A percentile compares a stretch with the other conserved stretches of the same genome.
Evolutionary conservation across 2,113 vertebrate genomes (phyloP).

Genomic region (Oncorhynchus mykiss): DNA sequence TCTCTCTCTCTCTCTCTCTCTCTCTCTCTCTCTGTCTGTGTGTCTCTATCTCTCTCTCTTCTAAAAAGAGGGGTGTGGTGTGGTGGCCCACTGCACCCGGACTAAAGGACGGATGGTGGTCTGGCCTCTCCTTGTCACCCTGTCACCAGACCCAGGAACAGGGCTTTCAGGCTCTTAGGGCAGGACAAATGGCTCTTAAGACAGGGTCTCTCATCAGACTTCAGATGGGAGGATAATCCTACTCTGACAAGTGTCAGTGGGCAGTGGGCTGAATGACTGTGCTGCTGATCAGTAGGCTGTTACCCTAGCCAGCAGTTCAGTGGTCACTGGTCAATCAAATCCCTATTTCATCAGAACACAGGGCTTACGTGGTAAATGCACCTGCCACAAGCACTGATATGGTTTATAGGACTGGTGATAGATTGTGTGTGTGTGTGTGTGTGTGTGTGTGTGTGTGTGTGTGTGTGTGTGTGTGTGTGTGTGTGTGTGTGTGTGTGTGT

Average conservation of each 20-base stretch:
- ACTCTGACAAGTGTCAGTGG: constrained; percentile 58
- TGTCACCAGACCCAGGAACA: constrained; percentile 3
- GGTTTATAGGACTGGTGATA: not conserved
- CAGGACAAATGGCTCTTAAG: too few relatives aligned
- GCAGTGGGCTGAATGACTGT: not conserved
- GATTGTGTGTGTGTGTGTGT: constrained; percentile 41
- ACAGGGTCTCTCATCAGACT: constrained; percentile 35
- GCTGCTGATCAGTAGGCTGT: constrained; percentile 48
- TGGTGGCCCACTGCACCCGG: constrained; percentile 58
- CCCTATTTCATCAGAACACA: constrained; percentile 52
- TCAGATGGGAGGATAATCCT: constrained; percentile 44
- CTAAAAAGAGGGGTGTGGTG: constrained; percentile 48
- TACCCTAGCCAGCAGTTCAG: constrained; percentile 25
- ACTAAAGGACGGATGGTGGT: constrained; percentile 68
- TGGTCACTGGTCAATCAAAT: constrained; percentile 42
- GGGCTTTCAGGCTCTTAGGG: constrained; percentile 20
- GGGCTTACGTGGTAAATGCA: constrained; percentile 57
- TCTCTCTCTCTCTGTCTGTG: too few relatives aligned
- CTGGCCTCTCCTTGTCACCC: constrained; percentile 52
- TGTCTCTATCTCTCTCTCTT: too few relatives aligned
- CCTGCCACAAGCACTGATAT: constrained; percentile 56
- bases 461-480: too few relatives aligned
- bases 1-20: too few relatives aligned
- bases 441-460: too few relatives aligned
- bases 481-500: constrained; percentile 48